phyloP scores from a whole-genome alignment of 2,797 vertebrate genomes.

The Parambassis ranga region DNA sequence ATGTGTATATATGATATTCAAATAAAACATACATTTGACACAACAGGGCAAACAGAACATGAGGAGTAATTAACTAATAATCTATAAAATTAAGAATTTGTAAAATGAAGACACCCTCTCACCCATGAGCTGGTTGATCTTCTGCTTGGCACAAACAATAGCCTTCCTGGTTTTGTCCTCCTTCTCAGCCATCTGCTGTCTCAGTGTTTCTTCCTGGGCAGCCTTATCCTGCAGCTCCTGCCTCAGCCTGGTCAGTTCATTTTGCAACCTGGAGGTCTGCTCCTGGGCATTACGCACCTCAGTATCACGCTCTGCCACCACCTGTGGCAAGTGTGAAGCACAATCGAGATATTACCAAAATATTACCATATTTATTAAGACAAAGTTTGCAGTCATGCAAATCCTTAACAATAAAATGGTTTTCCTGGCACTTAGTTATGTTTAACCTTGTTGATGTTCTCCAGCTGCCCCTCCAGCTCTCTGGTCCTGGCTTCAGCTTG shows the following conservation, averaged over 20 bases:
- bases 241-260: slow-evolving; percentile 84
- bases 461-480: slow-evolving; percentile 87
- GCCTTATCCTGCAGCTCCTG: slow-evolving; percentile 92
- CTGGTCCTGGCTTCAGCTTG: slow-evolving; percentile 86
- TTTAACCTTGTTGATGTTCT: slow-evolving; percentile 88
- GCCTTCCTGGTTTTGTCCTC: slow-evolving; percentile 96
- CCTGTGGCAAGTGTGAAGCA: slow-evolving; percentile 61
- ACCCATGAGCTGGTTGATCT: slow-evolving; percentile 89
- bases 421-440: neutral
- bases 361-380: neutral
- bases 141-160: slow-evolving; percentile 90
- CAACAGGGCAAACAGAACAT: neutral
- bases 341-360: neutral
- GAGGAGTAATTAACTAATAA: neutral
- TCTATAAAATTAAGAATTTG: neutral
- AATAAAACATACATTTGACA: neutral
- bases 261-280: slow-evolving; percentile 84
- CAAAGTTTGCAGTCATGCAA: neutral
- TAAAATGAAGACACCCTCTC: neutral
- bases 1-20: fast-evolving
- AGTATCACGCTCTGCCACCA: slow-evolving; percentile 85
- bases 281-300: slow-evolving; percentile 87
- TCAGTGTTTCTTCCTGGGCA: slow-evolving; percentile 87
- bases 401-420: neutral
- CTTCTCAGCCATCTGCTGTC: slow-evolving; percentile 92